Percentiles rank a stretch among this genome's conserved stretches.
These are phyloP conservation scores for Patella depressa DNA, from an alignment of 2,888 invertebrate species.

Conservation along the genomic window DNA sequence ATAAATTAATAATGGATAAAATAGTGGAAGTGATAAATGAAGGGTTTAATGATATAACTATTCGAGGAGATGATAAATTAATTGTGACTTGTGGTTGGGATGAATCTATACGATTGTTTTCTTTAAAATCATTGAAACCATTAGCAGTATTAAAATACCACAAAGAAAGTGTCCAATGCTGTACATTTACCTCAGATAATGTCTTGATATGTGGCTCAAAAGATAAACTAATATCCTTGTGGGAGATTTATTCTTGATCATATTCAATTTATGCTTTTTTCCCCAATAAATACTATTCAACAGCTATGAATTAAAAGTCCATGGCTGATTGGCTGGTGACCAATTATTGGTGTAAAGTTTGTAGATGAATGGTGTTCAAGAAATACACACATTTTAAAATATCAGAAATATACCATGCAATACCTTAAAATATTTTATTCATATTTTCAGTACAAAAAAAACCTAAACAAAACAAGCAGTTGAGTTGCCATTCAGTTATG, in stretches of 20 bases:
- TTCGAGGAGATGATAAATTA: slow-evolving; percentile 59
- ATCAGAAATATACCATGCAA: too few species aligned
- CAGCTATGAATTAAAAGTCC: too few species aligned
- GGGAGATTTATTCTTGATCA: slow-evolving; percentile 59
- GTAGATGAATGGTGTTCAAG: too few species aligned
- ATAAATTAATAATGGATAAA: slow-evolving; percentile 27
- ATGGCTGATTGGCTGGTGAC: too few species aligned
- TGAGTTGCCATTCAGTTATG: too few species aligned
- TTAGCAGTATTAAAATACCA: slow-evolving; percentile 64
- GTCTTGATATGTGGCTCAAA: slow-evolving; percentile 61
- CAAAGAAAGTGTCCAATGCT: slow-evolving; percentile 56
- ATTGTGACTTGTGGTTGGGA: slow-evolving; percentile 66
- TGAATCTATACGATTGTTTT: slow-evolving; percentile 54
- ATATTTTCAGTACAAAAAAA: too few species aligned
- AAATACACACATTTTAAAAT: too few species aligned
- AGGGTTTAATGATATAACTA: slow-evolving; percentile 52
- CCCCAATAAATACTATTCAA: too few species aligned
- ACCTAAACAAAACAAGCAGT: too few species aligned
- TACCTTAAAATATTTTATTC: too few species aligned
- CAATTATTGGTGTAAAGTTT: too few species aligned
- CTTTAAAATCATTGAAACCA: slow-evolving; percentile 56
- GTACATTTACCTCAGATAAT: slow-evolving; percentile 54
- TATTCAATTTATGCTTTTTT: too few species aligned
- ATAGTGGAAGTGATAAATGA: slow-evolving; percentile 45
- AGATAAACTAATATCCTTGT: slow-evolving; percentile 60